Conservation (phyloP, 37 sponge, comb jelly and placozoan species). For the Agelas oroides region DNA sequence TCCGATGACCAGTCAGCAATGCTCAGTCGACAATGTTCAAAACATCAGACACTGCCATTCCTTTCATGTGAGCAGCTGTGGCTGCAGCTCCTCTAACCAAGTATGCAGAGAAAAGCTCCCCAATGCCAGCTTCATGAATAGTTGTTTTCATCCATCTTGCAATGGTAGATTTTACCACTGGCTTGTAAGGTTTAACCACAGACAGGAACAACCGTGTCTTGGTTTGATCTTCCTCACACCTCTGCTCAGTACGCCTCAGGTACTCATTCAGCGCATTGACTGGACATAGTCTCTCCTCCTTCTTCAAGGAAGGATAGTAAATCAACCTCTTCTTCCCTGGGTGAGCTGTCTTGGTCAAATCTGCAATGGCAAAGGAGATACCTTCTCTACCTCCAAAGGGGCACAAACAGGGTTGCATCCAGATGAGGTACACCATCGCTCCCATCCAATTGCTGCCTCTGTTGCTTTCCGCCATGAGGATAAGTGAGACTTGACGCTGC, state of each 20-base stretch:
- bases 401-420: not conserved
- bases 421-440: slow-evolving; percentile 27
- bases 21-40: too few species aligned
- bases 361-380: not conserved
- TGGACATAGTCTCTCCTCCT: not conserved
- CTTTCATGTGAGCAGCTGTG: not conserved
- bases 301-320: not conserved
- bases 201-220: not conserved
- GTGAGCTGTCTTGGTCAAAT: not conserved
- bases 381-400: not conserved
- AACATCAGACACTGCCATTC: not conserved
- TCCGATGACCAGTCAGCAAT: not conserved
- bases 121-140: not conserved
- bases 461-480: slow-evolving; percentile 34
- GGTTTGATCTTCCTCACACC: not conserved
- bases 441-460: slow-evolving; percentile 5
- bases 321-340: not conserved
- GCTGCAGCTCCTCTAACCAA: not conserved
- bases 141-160: not conserved
- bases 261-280: not conserved
- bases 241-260: not conserved
- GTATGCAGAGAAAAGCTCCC: slow-evolving; percentile 6
- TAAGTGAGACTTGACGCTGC: not conserved
- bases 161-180: not conserved
- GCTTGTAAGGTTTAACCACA: not conserved